phyloP scores from a whole-genome alignment of 2,888 invertebrate genomes.

The Marronus borbonicus region DNA sequence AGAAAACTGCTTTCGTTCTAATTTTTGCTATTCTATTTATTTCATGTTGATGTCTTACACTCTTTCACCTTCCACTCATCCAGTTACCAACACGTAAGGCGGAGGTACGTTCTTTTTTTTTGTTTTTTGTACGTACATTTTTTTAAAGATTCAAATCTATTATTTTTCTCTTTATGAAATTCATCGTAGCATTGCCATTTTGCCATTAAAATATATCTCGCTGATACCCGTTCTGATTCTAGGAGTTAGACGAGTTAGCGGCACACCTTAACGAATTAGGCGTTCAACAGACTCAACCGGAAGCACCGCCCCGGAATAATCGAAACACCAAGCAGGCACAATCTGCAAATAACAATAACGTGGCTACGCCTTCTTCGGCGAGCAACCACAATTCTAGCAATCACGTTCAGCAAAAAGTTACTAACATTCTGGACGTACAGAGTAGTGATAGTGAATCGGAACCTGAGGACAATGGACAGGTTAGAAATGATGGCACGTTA shows the following conservation, averaged over 20 bases:
- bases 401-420: conserved; percentile 68
- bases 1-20: conserved; percentile 67
- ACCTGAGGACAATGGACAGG: conserved; percentile 85
- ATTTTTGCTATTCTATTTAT: conserved; percentile 73
- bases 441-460: conserved; percentile 88
- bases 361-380: conserved; percentile 64
- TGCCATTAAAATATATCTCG: conserved; percentile 45
- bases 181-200: too few relatives aligned
- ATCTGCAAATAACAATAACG: conserved; percentile 65
- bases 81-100: conserved; percentile 92
- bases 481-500: conserved; percentile 93
- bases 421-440: conserved; percentile 74
- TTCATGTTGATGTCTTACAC: conserved; percentile 74
- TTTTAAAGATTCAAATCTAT: background rate
- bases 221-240: conserved; percentile 63
- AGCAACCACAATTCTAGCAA: conserved; percentile 66
- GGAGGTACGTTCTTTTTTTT: conserved; percentile 80
- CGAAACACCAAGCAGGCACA: conserved; percentile 66
- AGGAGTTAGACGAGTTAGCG: conserved; percentile 97
- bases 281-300: conserved; percentile 78
- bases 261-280: conserved; percentile 96
- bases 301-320: conserved; percentile 81
- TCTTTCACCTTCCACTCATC: conserved; percentile 66
- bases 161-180: background rate
- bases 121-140: conserved; percentile 1